Evolutionary conservation across 2,797 vertebrate species (phyloP), one percentile per base, ranked within the genome.

Genomic region (Parambassis ranga): DNA sequence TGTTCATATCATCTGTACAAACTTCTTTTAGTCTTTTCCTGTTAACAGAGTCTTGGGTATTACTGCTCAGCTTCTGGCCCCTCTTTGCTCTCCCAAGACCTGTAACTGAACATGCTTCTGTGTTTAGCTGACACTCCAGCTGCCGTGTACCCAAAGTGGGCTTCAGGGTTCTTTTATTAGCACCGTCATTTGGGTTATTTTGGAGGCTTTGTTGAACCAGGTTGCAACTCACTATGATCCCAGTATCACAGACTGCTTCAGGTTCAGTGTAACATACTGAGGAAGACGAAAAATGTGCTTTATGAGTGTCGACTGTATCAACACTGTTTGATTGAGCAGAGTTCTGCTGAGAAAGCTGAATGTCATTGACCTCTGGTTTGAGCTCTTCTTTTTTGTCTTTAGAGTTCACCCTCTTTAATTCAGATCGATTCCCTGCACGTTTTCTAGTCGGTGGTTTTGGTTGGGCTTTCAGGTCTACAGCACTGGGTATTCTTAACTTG

Each of bases 21-120:
- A 68, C 43, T 20, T 9, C 39, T 1, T 15, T 68, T n/a, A 18
- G 1, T 63, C 50, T 79, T 72, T 86, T 87, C 42, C 64, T 82
- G 46, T 82, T 86, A 4, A 14, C 41, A 2, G 20, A 3, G 9
- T 66, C 61, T 38, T 66, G 51, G 15, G 60, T 14, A 10, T 20
- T 15, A 47, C 38, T 15, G 18, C 44, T 36, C 11, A 30, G 11
- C 8, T 58, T 63, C 13, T 62, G 43, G 4, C 22, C 55, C 33
- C 81, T 78, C 57, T 87, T 87, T 15, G 44, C 55, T 23, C 43
- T 56, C 2, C 38, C 47, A 4, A 31, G 7, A 41, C 51, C 27
- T 13, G 55, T 3, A 19, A 30, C 38, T 9, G 62, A 26, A 31
- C 7, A 16, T 0, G 20, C 33, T 22, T 60, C 58, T 20, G 58